Conservation (phyloP, 2,888 invertebrate genomes). For the Drosophila atripex region DNA sequence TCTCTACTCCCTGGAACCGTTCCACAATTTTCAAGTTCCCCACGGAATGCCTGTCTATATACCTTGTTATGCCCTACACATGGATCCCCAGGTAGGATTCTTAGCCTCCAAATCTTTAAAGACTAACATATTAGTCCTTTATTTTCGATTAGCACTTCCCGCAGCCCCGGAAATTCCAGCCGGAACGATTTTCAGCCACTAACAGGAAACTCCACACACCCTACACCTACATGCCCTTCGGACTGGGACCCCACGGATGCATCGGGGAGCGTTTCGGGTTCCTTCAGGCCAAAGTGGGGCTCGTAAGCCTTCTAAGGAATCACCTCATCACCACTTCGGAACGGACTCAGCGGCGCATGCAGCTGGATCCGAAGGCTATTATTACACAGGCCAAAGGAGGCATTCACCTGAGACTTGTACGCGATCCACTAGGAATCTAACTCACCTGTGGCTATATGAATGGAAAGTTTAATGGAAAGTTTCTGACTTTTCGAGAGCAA, state of each 20-base stretch:
- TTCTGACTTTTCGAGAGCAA: slow-evolving; percentile 12
- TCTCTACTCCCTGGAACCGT: slow-evolving; percentile 75
- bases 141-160: slow-evolving; percentile 76
- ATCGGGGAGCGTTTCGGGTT: slow-evolving; percentile 83
- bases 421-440: slow-evolving; percentile 72
- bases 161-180: slow-evolving; percentile 81
- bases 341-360: slow-evolving; percentile 74
- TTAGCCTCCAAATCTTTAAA: no score
- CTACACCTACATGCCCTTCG: slow-evolving; percentile 83
- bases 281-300: slow-evolving; percentile 82
- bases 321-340: slow-evolving; percentile 78
- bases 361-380: slow-evolving; percentile 79
- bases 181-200: slow-evolving; percentile 82
- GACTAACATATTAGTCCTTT: background rate
- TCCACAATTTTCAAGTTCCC: slow-evolving; percentile 72
- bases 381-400: slow-evolving; percentile 81
- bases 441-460: slow-evolving; percentile 11
- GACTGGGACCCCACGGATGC: slow-evolving; percentile 83
- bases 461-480: background rate
- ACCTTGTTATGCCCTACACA: slow-evolving; percentile 81
- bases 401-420: slow-evolving; percentile 79
- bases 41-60: slow-evolving; percentile 81
- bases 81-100: slow-evolving; percentile 79
- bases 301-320: slow-evolving; percentile 81
- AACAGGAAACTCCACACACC: slow-evolving; percentile 80